phyloP scores from a whole-genome alignment of 2,113 vertebrate genomes.

The Sterrhoptilus dennistouni region DNA sequence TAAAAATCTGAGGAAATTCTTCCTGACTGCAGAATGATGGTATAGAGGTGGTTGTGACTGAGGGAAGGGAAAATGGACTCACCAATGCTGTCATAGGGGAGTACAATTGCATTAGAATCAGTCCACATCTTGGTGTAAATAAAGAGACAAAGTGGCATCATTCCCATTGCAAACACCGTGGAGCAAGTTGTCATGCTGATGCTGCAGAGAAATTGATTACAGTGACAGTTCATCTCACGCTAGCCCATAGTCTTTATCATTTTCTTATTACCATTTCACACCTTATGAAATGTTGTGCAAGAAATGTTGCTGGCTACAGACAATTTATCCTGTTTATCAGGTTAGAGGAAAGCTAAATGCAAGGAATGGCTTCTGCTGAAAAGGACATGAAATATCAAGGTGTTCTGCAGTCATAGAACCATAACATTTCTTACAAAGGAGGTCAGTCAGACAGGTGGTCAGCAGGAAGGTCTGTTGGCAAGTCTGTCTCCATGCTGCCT shows the following conservation, averaged over 20 bases:
- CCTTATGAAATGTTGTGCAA: not conserved
- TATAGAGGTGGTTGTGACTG: not conserved
- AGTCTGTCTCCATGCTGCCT: not conserved
- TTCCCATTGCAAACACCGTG: constrained; percentile 90
- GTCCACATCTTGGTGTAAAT: constrained; percentile 90
- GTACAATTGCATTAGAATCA: constrained; percentile 74
- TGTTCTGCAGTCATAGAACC: not conserved
- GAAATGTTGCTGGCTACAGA: not conserved
- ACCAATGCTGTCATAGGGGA: constrained; percentile 94
- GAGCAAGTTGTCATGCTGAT: constrained; percentile 98
- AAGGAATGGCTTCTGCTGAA: not conserved
- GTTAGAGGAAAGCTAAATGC: not conserved
- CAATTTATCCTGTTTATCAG: not conserved
- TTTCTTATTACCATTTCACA: not conserved
- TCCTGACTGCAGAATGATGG: not conserved
- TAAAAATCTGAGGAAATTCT: not conserved
- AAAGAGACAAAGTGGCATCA: constrained; percentile 96
- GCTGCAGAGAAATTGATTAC: constrained; percentile 72
- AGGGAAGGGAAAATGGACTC: constrained; percentile 16
- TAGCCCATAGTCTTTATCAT: not conserved
- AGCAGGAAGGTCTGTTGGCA: not conserved
- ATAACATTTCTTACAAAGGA: not conserved
- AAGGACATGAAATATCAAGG: not conserved
- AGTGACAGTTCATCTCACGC: not conserved
- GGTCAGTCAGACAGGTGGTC: not conserved